phyloP scores from a whole-genome alignment of 2,113 vertebrate genomes.

The Pollachius pollachius region DNA sequence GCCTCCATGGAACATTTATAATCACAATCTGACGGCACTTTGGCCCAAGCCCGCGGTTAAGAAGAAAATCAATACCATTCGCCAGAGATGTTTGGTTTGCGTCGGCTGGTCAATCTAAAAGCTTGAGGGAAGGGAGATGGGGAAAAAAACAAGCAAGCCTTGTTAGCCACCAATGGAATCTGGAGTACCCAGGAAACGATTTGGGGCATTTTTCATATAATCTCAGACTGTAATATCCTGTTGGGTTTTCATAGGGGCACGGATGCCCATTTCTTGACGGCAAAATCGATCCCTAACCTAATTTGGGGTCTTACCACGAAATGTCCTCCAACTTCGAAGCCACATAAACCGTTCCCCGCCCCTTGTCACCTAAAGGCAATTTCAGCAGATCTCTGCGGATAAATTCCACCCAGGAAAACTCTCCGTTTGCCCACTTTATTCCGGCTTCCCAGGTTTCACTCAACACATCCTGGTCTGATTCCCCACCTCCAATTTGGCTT shows the following conservation, averaged over 20 bases:
- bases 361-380: constrained; percentile 23
- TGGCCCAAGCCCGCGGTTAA: constrained; percentile 30
- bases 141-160: constrained; percentile 30
- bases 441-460: constrained; percentile 61
- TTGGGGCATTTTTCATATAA: constrained; percentile 11
- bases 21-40: constrained; percentile 49
- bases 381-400: constrained; percentile 32
- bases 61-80: constrained; percentile 32
- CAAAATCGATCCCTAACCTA: constrained; percentile 36
- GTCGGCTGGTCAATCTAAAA: neutral
- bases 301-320: constrained; percentile 36
- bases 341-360: no score
- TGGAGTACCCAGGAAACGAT: constrained; percentile 16
- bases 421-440: constrained; percentile 16
- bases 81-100: constrained; percentile 35
- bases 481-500: constrained; percentile 61
- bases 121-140: constrained; percentile 4
- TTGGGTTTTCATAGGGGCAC: neutral
- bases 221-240: constrained; percentile 26
- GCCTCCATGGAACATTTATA: constrained; percentile 37
- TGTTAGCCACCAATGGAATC: constrained; percentile 20
- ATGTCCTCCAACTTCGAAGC: constrained; percentile 11
- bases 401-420: constrained; percentile 14
- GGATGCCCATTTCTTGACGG: constrained; percentile 16
- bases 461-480: constrained; percentile 54